Evolutionary conservation across 23 tunicate genomes (phyloP), one percentile per base, ranked within the genome.

Genomic region (Halocynthia roretzi): DNA sequence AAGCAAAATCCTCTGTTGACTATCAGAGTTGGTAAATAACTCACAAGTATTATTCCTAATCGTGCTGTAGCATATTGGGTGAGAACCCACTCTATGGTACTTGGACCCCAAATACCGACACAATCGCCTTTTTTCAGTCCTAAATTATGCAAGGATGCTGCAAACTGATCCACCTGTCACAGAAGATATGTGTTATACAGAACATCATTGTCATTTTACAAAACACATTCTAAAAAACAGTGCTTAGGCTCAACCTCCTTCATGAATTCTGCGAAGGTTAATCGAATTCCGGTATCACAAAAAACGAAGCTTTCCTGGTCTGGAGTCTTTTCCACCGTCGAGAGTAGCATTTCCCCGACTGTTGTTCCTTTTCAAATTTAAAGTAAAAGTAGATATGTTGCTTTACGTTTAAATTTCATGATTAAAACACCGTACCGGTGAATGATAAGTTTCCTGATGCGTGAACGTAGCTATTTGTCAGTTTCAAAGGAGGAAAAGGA

Each of bases 91-190:
- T 94, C 91, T 51, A 81, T 7, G 7, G 87, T 81, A 65, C 89
- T 94, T 8, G 99, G 99, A 11, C 95, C 95, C 99, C 99, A 94
- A 31, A 94, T 88, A 57, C 99, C 99, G 63, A 94, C 71, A 15
- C 92, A 52, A 66, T 94, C 99, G 6, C 99, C 99, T 54, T 77
- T 82, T 54, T 78, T 77, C 52, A 92, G 61, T 7, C 98, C 98
- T 6, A 92, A 82, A 50, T 82, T 86, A 9, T 82, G 70, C 7
- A 92, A 66, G 6, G 87, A 84, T 18, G 98, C 92, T 7, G 98
- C 98, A 10, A 92, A 71, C 51, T 82, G 64, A 49, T 92, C 98
- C 44, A 86, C 98, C 98, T 92, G 18, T n/a, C 1, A 31, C 44
- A 31, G 44, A 31, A 31, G 44, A 31, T 55, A 77, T 17, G 14